Evolutionary conservation across 2,113 vertebrate genomes (phyloP).

Genomic region (Neotragus moschatus): DNA sequence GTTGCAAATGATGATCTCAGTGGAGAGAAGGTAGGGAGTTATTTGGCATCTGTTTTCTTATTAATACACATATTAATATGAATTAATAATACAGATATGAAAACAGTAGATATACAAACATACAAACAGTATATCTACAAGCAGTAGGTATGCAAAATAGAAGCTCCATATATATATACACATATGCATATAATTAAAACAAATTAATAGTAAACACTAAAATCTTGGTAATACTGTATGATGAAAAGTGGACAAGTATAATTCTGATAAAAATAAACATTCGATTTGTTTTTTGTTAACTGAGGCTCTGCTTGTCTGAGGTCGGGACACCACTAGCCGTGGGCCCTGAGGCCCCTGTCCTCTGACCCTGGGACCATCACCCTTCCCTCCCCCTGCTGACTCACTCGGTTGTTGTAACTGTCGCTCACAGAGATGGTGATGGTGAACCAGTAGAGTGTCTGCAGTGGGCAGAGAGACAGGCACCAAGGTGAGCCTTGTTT

Average conservation of each 20-base stretch:
- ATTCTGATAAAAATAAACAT: not conserved
- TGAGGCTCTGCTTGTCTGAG: not conserved
- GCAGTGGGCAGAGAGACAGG: not conserved
- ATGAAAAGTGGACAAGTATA: not conserved
- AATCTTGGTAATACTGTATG: not conserved
- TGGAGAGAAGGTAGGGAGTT: not conserved
- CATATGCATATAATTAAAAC: not conserved
- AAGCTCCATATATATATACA: not conserved
- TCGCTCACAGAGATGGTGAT: conserved; percentile 1
- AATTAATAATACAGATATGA: not conserved
- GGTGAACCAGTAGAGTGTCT: rapidly evolving
- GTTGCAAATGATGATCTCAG: not conserved
- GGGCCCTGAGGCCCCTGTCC: not conserved
- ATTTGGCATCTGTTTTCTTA: not conserved
- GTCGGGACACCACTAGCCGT: no score
- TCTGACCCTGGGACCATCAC: not conserved
- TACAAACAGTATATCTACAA: not conserved
- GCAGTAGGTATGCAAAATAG: not conserved
- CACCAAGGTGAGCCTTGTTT: rapidly evolving
- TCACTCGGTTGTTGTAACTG: not conserved
- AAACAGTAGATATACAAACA: not conserved
- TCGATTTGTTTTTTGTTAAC: not conserved
- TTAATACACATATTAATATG: not conserved
- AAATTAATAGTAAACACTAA: not conserved
- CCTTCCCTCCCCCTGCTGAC: not conserved